A percentile compares a stretch with the other conserved stretches of the same genome.
Conservation (phyloP, 2,888 invertebrate species). For the Leucoptera coffeella region DNA sequence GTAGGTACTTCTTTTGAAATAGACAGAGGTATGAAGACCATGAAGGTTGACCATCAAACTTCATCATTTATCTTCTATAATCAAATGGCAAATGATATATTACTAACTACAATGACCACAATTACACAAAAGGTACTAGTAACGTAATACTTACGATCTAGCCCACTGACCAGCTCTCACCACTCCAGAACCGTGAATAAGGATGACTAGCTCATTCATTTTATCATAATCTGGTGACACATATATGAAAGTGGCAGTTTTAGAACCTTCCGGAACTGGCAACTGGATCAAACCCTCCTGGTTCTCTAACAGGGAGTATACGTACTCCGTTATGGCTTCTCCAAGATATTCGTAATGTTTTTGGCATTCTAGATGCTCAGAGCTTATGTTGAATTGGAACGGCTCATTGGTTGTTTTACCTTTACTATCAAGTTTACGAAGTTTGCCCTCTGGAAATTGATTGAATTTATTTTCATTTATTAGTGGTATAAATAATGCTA, state of each 20-base stretch:
- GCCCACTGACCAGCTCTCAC: constrained; percentile 81
- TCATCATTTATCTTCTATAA: too few species aligned
- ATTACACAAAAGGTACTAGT: not conserved
- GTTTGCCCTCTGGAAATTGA: constrained; percentile 51
- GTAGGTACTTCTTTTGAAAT: too few species aligned
- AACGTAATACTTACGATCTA: constrained; percentile 56
- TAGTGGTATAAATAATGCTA: not conserved
- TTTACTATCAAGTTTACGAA: constrained; percentile 50
- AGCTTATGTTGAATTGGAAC: constrained; percentile 60
- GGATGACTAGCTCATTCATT: constrained; percentile 55
- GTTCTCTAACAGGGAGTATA: constrained; percentile 60
- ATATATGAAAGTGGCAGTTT: constrained; percentile 61
- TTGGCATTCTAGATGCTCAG: constrained; percentile 60
- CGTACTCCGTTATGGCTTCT: constrained; percentile 60
- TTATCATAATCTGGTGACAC: constrained; percentile 54
- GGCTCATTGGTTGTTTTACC: constrained; percentile 43
- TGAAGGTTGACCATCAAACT: too few species aligned
- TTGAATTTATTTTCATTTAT: not conserved
- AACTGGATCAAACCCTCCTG: constrained; percentile 47
- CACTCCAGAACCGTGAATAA: constrained; percentile 75
- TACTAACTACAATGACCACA: too few species aligned
- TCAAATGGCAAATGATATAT: too few species aligned
- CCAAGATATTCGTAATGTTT: constrained; percentile 67
- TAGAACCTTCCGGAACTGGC: constrained; percentile 50
- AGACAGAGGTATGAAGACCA: too few species aligned